phyloP scores from a whole-genome alignment of 2,113 vertebrate genomes.

The Prunella fulvescens region DNA sequence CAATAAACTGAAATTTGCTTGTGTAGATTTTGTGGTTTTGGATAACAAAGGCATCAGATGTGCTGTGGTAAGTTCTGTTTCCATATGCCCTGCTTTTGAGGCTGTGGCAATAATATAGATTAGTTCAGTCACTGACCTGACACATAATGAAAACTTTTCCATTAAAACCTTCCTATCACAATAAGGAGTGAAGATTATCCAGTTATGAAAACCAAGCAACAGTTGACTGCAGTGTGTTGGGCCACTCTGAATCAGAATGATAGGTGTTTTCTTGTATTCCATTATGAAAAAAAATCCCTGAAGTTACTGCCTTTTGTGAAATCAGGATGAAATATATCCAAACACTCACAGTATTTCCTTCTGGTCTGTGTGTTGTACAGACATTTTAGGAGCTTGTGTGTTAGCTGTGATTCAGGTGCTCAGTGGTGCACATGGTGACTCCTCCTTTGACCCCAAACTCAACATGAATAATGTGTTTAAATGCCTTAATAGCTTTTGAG shows the following conservation, averaged over 20 bases:
- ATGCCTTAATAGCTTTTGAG: background rate
- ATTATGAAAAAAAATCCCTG: background rate
- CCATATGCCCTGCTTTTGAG: background rate
- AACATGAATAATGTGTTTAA: background rate
- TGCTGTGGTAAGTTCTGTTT: background rate
- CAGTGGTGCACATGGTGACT: background rate
- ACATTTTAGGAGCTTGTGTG: background rate
- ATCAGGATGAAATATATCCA: background rate
- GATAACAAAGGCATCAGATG: background rate
- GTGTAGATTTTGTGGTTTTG: background rate
- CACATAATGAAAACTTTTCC: background rate
- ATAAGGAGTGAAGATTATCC: background rate
- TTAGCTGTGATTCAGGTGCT: background rate
- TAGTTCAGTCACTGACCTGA: background rate
- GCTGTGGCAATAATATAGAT: background rate
- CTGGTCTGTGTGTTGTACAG: fast-evolving
- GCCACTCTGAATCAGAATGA: background rate
- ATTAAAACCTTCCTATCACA: background rate
- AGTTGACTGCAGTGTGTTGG: background rate
- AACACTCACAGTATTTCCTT: background rate
- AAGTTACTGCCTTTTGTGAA: background rate
- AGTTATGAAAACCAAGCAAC: background rate
- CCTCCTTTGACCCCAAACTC: background rate
- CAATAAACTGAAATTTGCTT: background rate
- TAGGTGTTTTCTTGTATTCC: background rate